These are phyloP conservation scores for Xerus rutilus DNA, from an alignment of 2,797 vertebrate species.

Conservation along the genomic window DNA sequence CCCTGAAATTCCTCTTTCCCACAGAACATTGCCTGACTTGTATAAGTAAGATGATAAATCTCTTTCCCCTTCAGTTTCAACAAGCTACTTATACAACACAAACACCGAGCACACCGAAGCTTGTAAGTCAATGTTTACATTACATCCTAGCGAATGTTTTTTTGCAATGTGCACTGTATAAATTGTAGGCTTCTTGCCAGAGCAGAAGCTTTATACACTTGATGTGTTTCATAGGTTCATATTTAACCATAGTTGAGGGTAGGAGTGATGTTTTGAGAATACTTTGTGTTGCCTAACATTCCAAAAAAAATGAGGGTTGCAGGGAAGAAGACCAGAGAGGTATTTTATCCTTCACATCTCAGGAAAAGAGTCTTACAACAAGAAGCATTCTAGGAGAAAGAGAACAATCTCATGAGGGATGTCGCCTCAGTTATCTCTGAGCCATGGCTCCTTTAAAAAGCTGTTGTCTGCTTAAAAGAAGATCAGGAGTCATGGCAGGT, in stretches of 20 bases:
- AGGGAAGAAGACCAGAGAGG: not conserved
- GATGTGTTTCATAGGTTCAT: constrained; percentile 60
- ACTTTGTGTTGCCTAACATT: not conserved
- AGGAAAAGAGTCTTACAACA: not conserved
- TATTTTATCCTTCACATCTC: not conserved
- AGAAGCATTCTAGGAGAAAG: not conserved
- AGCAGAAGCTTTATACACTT: constrained; percentile 52
- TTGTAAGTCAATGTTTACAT: constrained; percentile 79
- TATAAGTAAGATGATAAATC: constrained; percentile 74
- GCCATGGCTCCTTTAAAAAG: not conserved
- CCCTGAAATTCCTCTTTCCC: constrained; percentile 41
- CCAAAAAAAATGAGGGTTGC: not conserved
- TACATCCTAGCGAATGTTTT: constrained; percentile 44
- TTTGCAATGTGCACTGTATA: constrained; percentile 51
- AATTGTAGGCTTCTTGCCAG: constrained; percentile 72
- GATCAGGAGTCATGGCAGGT: not conserved
- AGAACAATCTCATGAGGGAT: not conserved
- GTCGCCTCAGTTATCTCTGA: not conserved
- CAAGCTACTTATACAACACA: constrained; percentile 79
- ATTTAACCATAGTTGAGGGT: not conserved
- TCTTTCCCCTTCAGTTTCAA: constrained; percentile 77
- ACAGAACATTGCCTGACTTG: constrained; percentile 60
- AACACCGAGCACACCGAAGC: constrained; percentile 69
- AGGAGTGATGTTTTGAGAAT: not conserved
- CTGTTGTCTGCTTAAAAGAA: not conserved